These are phyloP conservation scores for Paraplagusia blochii DNA, from an alignment of 2,113 vertebrate species.

Conservation along the genomic window DNA sequence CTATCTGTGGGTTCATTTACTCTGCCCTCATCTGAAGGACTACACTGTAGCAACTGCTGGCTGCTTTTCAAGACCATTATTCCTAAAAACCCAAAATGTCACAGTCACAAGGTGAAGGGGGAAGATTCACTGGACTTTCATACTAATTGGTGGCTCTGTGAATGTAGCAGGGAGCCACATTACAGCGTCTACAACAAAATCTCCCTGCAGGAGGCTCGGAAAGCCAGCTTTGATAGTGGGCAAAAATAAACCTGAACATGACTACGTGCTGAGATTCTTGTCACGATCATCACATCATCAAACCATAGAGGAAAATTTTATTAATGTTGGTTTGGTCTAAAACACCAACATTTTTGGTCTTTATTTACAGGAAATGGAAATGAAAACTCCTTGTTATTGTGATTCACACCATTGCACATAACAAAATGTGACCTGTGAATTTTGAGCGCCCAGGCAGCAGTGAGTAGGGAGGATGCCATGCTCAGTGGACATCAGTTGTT, in stretches of 20 bases:
- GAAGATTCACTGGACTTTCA: conserved; percentile 48
- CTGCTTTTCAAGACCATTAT: conserved; percentile 47
- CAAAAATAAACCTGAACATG: conserved; percentile 52
- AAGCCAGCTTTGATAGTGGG: conserved; percentile 49
- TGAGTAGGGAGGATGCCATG: too few relatives aligned
- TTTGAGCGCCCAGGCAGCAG: too few relatives aligned
- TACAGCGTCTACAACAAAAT: conserved; percentile 26
- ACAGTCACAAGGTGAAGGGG: conserved; percentile 54
- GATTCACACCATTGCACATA: too few relatives aligned
- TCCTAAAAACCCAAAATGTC: conserved; percentile 30
- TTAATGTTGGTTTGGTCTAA: too few relatives aligned
- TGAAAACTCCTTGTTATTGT: too few relatives aligned
- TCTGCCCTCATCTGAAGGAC: conserved; percentile 19
- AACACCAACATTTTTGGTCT: too few relatives aligned
- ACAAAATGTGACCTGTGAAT: too few relatives aligned
- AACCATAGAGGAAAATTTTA: too few relatives aligned
- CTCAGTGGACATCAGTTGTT: too few relatives aligned
- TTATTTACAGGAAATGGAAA: too few relatives aligned
- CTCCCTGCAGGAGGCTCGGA: conserved; percentile 43
- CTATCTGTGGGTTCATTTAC: conserved; percentile 21
- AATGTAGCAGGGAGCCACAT: conserved; percentile 26
- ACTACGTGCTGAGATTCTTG: conserved; percentile 4
- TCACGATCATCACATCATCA: too few relatives aligned
- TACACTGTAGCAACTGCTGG: conserved; percentile 31
- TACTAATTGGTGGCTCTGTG: conserved; percentile 56